A percentile compares a stretch with the other conserved stretches of the same genome.
Evolutionary conservation across 1,140 invertebrate genomes (phyloP).

Genomic region (Oncopodura yosiiana): DNA sequence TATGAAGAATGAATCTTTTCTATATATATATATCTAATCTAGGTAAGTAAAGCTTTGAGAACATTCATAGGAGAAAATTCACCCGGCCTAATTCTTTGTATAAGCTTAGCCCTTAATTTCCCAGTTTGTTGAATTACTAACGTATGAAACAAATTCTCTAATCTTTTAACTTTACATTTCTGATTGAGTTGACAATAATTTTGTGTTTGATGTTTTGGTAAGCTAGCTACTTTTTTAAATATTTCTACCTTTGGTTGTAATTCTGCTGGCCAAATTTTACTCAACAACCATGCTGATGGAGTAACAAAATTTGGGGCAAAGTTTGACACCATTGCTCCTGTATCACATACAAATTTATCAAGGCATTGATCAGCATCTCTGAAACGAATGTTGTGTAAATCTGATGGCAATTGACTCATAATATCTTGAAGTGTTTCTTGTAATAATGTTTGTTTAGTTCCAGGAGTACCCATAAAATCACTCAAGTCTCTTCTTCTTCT

Average conservation of each 20-base stretch:
- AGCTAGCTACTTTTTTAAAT: constrained; percentile 16
- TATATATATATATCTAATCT: no score
- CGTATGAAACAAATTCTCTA: constrained; percentile 31
- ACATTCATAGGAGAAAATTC: constrained; percentile 7
- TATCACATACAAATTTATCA: constrained; percentile 35
- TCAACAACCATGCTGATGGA: constrained; percentile 28
- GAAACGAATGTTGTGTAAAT: constrained; percentile 5
- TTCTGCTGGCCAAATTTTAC: constrained; percentile 28
- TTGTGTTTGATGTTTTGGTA: constrained; percentile 3
- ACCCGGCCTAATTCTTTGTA: constrained; percentile 11
- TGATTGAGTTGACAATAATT: constrained; percentile 13
- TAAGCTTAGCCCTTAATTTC: constrained; percentile 18
- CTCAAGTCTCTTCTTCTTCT: background rate
- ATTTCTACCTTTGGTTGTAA: constrained; percentile 28
- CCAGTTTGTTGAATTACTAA: constrained; percentile 24
- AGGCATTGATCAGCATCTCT: constrained; percentile 26
- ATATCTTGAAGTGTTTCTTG: constrained; percentile 28
- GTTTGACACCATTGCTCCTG: constrained; percentile 21
- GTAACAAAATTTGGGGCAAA: constrained; percentile 19
- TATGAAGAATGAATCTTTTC: no score
- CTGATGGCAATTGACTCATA: constrained; percentile 13
- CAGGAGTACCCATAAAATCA: background rate
- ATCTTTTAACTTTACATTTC: constrained; percentile 31
- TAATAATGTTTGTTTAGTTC: background rate
- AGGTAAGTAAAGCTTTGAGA: constrained; percentile 9